Base-by-base conservation (phyloP, 2,888 invertebrate genomes). In the Platycnemis pennipes region DNA sequence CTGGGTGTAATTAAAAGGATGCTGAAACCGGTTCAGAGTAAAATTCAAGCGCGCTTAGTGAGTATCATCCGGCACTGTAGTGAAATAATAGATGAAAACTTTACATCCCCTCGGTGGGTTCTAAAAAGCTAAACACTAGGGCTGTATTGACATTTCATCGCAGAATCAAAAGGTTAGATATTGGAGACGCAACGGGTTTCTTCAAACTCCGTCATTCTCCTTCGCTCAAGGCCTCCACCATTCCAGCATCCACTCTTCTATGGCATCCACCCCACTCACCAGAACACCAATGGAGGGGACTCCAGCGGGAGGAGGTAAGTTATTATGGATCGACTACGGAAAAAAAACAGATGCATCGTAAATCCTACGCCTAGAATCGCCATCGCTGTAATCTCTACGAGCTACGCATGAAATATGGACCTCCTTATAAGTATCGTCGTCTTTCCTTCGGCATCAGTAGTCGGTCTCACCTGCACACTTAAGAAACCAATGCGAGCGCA, bases 331-430 rank as follows among this genome's bases (percentile, higher is more conserved):
- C 77, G 77, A 16, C 11, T 37, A 26, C 4, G 16, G 77, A 77
- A 37, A n/a, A 77, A 37, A 37, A 77, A 11, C 77, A 5, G 19
- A 37, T 77, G 77, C 77, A 77, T 77, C 77, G 77, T 77, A 77
- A 77, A 77, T 77, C 77, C 77, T 13, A 77, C 77, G 31, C 31
- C 77, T 77, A 77, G 77, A 37, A 37, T 77, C 37, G 13, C 77
- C 77, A 77, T 77, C 77, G 77, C 77, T 77, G 37, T 77, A 77
- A 77, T 77, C 77, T 77, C 37, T 63, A 26, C 7, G 63, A 63
- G 63, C 26, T 63, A 22, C 31, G 77, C 37, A 77, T 77, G 77
- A 77, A 77, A 77, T 77, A 77, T 77, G 77, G 69, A 5, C 16
- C 37, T 77, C 77, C 77, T 77, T 77, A 77, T 77, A 77, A 37